Base-by-base conservation (phyloP, 1,140 invertebrate species). In the Trypoxylus dichotomus region DNA sequence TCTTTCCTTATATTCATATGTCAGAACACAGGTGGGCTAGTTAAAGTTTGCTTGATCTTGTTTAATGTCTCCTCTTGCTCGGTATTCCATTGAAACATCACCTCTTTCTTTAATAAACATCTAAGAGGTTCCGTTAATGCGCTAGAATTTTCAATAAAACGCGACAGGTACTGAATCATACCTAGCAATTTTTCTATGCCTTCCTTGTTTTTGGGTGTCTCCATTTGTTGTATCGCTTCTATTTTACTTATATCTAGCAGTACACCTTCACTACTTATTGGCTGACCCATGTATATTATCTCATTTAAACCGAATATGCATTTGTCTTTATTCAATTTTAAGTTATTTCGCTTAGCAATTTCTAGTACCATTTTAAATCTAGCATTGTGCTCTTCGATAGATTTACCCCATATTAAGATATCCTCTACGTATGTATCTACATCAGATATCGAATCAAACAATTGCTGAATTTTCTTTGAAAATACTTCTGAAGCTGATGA, bases 341-440 rank as follows among this genome's bases (percentile, higher is more conserved):
- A 5, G 37, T 79, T 80, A 8, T 75, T 75, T 76, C 83, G 32
- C 54, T 47, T 54, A 42, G 84, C 83, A 78, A 81, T 81, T 11
- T 83, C 24, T 21, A 85, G 77, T 3, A 88, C 82, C 72, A 79
- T 47, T 75, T 75, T 75, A 32, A 88, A 76, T 21, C 73, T 1
- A 19, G 25, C 0, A 43, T 78, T 32, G 75, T 78, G 77, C 71
- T 75, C 54, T 37, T 81, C 74, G 80, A 79, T 60, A 3, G 72
- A 83, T 74, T 79, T 74, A 10, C 79, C 82, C 41, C 78, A 82
- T 10, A 86, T 81, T 24, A 86, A 76, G 19, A 77, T 72, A 43
- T 77, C 76, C 42, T 77, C 76, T 8, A 77, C 24, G 42, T 77
- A 77, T 2, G 41, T 63, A 1, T 71, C 76, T 25, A 73, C 29